A percentile compares a stretch with the other conserved stretches of the same genome.
Evolutionary conservation across 2,888 invertebrate genomes (phyloP).

Genomic region (Troglohyphantes excavatus): DNA sequence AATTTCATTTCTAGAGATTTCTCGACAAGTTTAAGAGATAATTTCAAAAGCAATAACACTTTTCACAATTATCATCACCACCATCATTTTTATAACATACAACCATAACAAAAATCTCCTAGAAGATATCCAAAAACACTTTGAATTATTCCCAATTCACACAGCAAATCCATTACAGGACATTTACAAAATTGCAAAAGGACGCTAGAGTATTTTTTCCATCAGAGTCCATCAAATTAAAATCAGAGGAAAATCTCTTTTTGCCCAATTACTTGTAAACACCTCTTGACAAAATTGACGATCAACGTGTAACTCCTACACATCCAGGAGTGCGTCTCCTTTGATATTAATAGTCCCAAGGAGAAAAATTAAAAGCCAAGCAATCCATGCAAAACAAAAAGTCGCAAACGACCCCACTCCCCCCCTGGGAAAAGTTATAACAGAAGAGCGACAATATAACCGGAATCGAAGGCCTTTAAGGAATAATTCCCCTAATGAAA

Average conservation of each 20-base stretch:
- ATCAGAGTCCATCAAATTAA: slow-evolving; percentile 39
- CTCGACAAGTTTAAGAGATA: too few relatives aligned
- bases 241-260: slow-evolving; percentile 36
- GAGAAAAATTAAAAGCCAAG: slow-evolving; percentile 63
- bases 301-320: background rate
- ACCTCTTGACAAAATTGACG: slow-evolving; percentile 17
- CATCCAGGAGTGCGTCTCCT: background rate
- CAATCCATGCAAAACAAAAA: slow-evolving; percentile 50
- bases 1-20: too few relatives aligned
- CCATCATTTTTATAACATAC: too few relatives aligned
- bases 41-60: too few relatives aligned
- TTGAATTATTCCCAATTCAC: background rate
- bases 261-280: slow-evolving; percentile 19
- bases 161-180: background rate
- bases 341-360: slow-evolving; percentile 57
- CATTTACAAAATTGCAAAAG: slow-evolving; percentile 4
- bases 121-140: too few relatives aligned
- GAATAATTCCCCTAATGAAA: slow-evolving; percentile 76
- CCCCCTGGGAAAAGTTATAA: background rate
- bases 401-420: slow-evolving; percentile 20
- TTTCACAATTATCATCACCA: too few relatives aligned
- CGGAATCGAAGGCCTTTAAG: slow-evolving; percentile 48
- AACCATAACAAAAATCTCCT: too few relatives aligned
- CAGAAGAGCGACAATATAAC: slow-evolving; percentile 43
- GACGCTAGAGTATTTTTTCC: background rate